phyloP scores from a whole-genome alignment of 2,113 vertebrate species.

The Mustela nigripes region DNA sequence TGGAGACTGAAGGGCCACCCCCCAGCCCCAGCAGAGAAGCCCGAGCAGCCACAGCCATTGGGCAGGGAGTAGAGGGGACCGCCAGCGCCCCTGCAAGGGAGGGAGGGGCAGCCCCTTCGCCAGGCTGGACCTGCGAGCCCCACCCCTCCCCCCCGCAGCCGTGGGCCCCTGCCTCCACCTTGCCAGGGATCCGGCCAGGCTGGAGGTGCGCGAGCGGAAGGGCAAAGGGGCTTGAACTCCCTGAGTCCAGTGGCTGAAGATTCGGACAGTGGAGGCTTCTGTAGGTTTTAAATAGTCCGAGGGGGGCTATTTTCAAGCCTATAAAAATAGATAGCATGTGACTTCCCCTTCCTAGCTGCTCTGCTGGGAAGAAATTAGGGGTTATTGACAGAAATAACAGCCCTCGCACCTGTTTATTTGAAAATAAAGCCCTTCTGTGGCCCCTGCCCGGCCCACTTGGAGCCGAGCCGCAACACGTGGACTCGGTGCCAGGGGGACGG shows the following conservation, averaged over 20 bases:
- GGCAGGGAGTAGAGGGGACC: too few species aligned
- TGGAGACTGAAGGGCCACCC: not conserved
- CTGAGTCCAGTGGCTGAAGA: not conserved
- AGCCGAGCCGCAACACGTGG: not conserved
- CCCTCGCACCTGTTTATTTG: slow-evolving; percentile 78
- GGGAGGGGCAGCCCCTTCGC: too few species aligned
- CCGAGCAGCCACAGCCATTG: rapidly evolving
- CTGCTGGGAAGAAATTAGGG: slow-evolving; percentile 71
- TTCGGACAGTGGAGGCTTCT: not conserved
- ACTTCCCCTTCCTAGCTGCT: slow-evolving; percentile 67
- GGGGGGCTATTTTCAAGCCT: not conserved
- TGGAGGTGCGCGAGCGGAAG: too few species aligned
- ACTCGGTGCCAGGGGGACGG: not conserved
- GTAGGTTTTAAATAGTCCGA: slow-evolving; percentile 70
- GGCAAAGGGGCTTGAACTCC: not conserved
- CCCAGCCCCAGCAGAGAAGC: not conserved
- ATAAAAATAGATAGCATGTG: slow-evolving; percentile 77
- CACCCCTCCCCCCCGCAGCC: not conserved
- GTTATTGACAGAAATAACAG: slow-evolving; percentile 81
- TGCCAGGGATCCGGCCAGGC: too few species aligned
- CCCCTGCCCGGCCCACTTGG: slow-evolving; percentile 68
- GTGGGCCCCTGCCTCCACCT: not conserved
- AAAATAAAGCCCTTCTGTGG: slow-evolving; percentile 79
- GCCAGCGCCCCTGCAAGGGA: too few species aligned
- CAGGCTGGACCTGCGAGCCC: rapidly evolving